Percentiles rank a stretch among this genome's conserved stretches.
Conservation (phyloP, 1,140 invertebrate species). For the Chionoecetes opilio region DNA sequence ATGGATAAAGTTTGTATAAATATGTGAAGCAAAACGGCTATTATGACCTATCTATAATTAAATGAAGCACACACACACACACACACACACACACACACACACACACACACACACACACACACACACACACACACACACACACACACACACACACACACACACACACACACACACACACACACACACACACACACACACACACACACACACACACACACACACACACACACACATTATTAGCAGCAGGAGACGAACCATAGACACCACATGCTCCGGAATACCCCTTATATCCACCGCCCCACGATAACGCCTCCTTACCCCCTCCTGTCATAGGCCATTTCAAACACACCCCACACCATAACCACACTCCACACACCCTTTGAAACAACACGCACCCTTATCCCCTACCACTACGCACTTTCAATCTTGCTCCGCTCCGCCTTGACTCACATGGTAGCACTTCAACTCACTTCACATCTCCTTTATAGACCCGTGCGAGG, state of each 20-base stretch:
- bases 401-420: not conserved
- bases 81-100: too few species aligned
- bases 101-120: not conserved
- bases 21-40: too few species aligned
- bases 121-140: constrained; percentile 31
- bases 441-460: too few species aligned
- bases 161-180: constrained; percentile 55
- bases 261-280: too few species aligned
- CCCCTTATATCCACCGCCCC: not conserved
- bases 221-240: not conserved
- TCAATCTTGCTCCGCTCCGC: not conserved
- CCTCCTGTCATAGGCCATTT: not conserved
- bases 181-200: not conserved
- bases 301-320: not conserved
- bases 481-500: constrained; percentile 91
- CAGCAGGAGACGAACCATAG: too few species aligned
- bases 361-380: not conserved
- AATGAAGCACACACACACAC: too few species aligned
- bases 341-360: not conserved
- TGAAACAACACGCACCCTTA: not conserved
- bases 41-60: too few species aligned
- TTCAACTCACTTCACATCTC: too few species aligned
- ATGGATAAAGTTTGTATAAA: too few species aligned
- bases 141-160: constrained; percentile 51
- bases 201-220: constrained; percentile 39